A percentile compares a stretch with the other conserved stretches of the same genome.
phyloP scores from a whole-genome alignment of 2,888 invertebrate species.

The Slavum lentiscoides region DNA sequence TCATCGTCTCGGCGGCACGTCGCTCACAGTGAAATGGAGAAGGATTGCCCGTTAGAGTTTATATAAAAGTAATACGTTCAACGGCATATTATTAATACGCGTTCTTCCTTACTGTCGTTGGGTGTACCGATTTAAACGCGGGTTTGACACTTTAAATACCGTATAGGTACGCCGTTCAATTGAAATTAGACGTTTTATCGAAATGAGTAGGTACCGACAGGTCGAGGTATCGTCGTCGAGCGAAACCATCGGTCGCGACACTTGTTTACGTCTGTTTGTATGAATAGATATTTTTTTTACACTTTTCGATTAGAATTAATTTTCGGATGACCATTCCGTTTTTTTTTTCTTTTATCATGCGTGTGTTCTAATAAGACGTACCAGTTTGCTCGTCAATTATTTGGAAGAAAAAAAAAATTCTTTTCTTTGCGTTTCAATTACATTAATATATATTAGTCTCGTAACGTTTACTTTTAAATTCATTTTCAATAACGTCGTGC shows the following conservation, averaged over 20 bases:
- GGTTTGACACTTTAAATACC: no score
- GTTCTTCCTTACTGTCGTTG: background rate
- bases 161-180: background rate
- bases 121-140: no score
- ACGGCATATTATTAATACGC: background rate
- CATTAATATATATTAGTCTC: no score
- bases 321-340: background rate
- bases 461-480: background rate
- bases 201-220: background rate
- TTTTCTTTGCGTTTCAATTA: no score
- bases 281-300: background rate
- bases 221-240: background rate
- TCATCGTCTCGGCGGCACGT: background rate
- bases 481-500: background rate
- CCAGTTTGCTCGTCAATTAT: no score
- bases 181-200: background rate
- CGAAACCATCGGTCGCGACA: no score
- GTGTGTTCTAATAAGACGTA: no score
- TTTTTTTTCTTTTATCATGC: background rate
- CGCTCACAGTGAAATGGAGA: constrained; percentile 47
- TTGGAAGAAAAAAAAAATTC: no score
- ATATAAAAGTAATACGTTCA: constrained; percentile 40
- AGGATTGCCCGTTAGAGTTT: constrained; percentile 10
- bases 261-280: background rate
- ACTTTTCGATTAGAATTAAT: background rate